phyloP scores from a whole-genome alignment of 1,140 invertebrate species.

The Nautilus pompilius region DNA sequence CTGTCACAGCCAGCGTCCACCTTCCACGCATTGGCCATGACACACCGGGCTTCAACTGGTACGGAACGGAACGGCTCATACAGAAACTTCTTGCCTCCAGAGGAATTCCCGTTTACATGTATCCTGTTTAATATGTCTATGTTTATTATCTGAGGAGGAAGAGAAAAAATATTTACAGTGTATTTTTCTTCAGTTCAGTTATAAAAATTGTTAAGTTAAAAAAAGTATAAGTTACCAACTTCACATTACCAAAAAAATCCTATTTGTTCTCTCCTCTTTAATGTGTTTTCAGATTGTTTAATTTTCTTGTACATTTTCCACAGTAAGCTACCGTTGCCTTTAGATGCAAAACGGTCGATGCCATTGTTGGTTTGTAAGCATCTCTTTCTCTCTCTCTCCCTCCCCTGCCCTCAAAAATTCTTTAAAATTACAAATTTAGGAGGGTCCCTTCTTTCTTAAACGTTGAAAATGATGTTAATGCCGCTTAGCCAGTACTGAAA shows the following conservation, averaged over 20 bases:
- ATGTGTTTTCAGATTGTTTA: no score
- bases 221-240: neutral
- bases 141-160: no score
- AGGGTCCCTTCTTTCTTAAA: neutral
- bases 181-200: neutral
- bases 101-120: constrained; percentile 52
- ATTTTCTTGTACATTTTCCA: neutral
- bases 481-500: neutral
- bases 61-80: constrained; percentile 53
- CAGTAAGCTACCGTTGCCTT: no score
- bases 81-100: constrained; percentile 45
- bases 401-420: neutral
- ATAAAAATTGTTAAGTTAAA: neutral
- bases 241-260: neutral
- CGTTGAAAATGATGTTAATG: neutral
- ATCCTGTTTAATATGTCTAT: constrained; percentile 34
- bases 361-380: neutral
- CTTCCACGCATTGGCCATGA: constrained; percentile 52
- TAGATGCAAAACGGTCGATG: no score
- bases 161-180: neutral
- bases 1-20: constrained; percentile 48
- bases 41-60: constrained; percentile 53
- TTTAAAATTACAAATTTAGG: neutral
- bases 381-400: neutral
- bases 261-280: neutral